Evolutionary conservation across 2,797 vertebrate species (phyloP), one percentile per base, ranked within the genome.

Genomic region (Limosa lapponica): DNA sequence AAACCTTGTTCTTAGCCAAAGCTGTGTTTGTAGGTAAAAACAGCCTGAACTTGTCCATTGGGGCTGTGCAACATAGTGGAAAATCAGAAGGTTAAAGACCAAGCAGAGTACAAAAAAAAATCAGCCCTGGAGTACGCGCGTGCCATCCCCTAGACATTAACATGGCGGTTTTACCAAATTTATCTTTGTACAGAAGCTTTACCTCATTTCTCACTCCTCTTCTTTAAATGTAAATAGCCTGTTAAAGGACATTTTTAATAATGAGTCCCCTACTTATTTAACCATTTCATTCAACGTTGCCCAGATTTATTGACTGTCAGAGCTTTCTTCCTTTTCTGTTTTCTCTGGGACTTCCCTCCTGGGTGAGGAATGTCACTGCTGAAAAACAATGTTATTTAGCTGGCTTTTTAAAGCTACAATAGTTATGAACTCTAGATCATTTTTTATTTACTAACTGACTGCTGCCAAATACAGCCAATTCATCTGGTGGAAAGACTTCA

Each of bases 11-110:
- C 90, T 77, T 85, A 95, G 64, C 91, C 94, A 90, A 64, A 94
- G 77, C 80, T 89, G 27, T 77, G 75, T 80, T 87, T 90, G 81
- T 93, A 96, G 90, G 90, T 89, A 95, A 94, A 96, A 96, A 65
- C 78, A 80, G 88, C 59, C 80, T 89, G 57, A 94, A 92, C 44
- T 94, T 87, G 80, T 89, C 88, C 92, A 87, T 1, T 94, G 94
- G 86, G 93, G 73, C 87, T 93, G 93, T 93, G 91, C 82, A 96
- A 93, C 85, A 93, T 2, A 92, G 83, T 95, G 90, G 87, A 95
- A 96, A 96, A 94, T 94, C 86, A 92, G 88, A 84, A 95, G 90
- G 88, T 94, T 94, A 96, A 95, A 92, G 83, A 95, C 81, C 88
- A 95, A 90, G 65, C 61, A 67, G 64, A 90, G 30, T 24, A 90